Conservation (phyloP, 2,113 vertebrate species). For the Cyrtonyx montezumae region DNA sequence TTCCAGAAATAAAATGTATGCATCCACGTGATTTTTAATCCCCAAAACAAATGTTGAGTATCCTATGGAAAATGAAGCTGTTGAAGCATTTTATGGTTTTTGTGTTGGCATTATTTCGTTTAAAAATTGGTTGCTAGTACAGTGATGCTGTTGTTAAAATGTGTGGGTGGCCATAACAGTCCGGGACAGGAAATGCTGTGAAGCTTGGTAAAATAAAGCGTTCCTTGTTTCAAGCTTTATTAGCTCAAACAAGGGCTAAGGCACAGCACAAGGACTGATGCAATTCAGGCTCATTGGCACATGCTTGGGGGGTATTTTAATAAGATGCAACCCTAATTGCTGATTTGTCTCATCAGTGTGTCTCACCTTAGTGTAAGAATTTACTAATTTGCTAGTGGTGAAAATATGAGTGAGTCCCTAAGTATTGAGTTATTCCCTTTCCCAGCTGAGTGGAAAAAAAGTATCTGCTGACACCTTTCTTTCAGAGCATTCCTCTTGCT, state of each 20-base stretch:
- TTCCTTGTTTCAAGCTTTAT: constrained; percentile 11
- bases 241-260: neutral
- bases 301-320: neutral
- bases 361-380: neutral
- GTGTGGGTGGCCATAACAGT: neutral
- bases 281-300: neutral
- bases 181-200: neutral
- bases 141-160: neutral
- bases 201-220: constrained; percentile 6
- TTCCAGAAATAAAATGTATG: neutral
- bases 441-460: neutral
- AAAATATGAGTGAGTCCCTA: neutral
- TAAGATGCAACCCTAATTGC: neutral
- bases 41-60: neutral
- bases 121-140: neutral
- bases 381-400: neutral
- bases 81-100: neutral
- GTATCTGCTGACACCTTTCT: neutral
- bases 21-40: neutral
- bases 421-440: neutral
- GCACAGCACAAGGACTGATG: neutral
- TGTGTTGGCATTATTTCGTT: neutral
- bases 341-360: neutral
- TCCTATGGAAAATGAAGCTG: neutral
- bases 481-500: neutral